Percentiles rank a stretch among this genome's conserved stretches.
Evolutionary conservation across 1,140 invertebrate species (phyloP).

Genomic region (Drosophila tsacasi): DNA sequence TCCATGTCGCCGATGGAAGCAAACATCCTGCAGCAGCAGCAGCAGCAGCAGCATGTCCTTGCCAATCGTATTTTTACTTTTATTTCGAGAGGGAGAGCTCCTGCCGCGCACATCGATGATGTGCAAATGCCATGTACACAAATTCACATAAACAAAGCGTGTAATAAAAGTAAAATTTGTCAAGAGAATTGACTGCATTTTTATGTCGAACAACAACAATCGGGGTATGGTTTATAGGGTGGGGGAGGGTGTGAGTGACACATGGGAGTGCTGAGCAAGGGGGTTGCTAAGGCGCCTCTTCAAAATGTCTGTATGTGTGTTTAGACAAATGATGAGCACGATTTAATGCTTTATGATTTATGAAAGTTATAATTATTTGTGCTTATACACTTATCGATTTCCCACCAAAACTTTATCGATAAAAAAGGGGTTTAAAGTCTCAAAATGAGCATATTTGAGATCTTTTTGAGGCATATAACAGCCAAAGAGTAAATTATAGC

Average conservation of each 20-base stretch:
- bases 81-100: background rate
- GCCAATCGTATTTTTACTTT: conserved; percentile 27
- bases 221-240: background rate
- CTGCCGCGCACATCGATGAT: conserved; percentile 39
- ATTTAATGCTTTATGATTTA: background rate
- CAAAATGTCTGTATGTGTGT: background rate
- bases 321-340: background rate
- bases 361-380: no score
- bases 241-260: background rate
- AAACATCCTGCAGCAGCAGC: conserved; percentile 9
- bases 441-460: background rate
- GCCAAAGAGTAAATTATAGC: background rate
- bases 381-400: background rate
- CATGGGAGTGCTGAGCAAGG: background rate
- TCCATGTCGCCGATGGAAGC: conserved; percentile 15
- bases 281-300: background rate
- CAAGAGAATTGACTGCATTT: conserved; percentile 75
- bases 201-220: conserved; percentile 29
- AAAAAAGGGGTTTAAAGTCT: background rate
- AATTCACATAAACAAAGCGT: conserved; percentile 56
- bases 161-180: conserved; percentile 75
- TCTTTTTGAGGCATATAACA: background rate
- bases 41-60: background rate
- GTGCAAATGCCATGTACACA: conserved; percentile 60
- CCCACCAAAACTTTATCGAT: background rate